Base-by-base conservation (phyloP, 1,140 invertebrate species). In the Palaemon carinicauda region DNA sequence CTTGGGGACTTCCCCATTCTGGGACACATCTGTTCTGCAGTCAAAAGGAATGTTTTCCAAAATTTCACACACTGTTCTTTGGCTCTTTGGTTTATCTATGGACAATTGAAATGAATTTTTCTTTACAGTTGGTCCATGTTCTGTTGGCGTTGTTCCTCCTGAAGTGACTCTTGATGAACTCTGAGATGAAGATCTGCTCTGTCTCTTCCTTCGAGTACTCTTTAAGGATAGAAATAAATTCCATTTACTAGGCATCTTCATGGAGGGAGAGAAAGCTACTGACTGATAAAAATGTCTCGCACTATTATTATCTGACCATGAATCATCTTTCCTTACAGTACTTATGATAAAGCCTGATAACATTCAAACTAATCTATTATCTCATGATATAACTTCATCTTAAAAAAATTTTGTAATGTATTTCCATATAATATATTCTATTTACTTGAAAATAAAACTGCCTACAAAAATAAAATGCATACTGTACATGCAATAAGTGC, bases 181-280 rank as follows among this genome's bases (percentile, higher is more conserved):
- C n/a, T 60, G 71, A 1, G 82, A 83, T n/a, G 82, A 83, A 1
- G 82, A 83, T 53, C 82, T 56, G 41, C 82, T 83, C 50, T 52
- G 33, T 50, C 82, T 77, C 31, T 83, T 83, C 50, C 52, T 83
- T 60, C 73, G 75, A 33, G 82, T 77, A 21, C 29, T 53, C 82
- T 83, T 81, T 71, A 51, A 27, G 31, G 52, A 33, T 60, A 83
- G 31, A 29, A 33, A 12, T 52, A 71, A 53, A 19, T 75, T 74
- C 1, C 41, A 24, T 21, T 27, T 19, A 14, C 24, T 41, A 81
- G 52, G 7, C 80, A 81, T 81, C 80, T 71, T 81, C 3, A 33
- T 17, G 17, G 41, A 41, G 41, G 41, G 41, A 41, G 1, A 41
- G 12, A 5, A 41, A 41, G 12, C 41, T 41, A 12, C 5, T 9